phyloP scores from a whole-genome alignment of 2,888 invertebrate species.

The Eupithecia inturbata region DNA sequence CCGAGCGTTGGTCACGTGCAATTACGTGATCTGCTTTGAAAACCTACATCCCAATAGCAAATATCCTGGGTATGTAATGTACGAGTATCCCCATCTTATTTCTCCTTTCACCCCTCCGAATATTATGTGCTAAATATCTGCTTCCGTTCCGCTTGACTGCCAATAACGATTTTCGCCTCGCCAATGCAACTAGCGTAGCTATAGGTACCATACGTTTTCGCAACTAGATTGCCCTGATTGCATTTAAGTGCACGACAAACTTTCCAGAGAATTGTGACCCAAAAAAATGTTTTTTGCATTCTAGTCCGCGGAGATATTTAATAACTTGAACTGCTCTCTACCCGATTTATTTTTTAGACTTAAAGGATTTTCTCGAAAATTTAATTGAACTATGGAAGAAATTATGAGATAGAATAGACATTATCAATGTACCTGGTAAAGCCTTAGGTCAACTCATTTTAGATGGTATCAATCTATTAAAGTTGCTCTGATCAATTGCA shows the following conservation, averaged over 20 bases:
- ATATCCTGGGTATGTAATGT: neutral
- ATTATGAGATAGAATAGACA: neutral
- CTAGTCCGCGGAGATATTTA: neutral
- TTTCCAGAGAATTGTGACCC: neutral
- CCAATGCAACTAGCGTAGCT: conserved; percentile 6
- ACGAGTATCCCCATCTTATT: neutral
- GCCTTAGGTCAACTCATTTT: neutral
- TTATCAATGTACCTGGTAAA: neutral
- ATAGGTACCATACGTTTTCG: neutral
- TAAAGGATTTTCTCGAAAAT: neutral
- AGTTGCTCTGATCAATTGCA: neutral
- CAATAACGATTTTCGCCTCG: conserved; percentile 9
- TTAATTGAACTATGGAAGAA: neutral
- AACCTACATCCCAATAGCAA: neutral
- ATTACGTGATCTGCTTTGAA: conserved; percentile 9
- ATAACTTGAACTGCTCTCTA: neutral
- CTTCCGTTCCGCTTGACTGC: conserved; percentile 1
- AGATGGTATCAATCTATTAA: neutral
- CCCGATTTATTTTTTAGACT: neutral
- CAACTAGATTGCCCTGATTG: conserved; percentile 1
- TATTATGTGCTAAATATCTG: neutral
- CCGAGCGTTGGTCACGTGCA: conserved; percentile 2
- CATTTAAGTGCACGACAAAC: neutral
- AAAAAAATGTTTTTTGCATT: neutral
- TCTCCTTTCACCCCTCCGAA: neutral